Conservation (phyloP, 1,140 invertebrate genomes). For the Ostrea denselamellosa region DNA sequence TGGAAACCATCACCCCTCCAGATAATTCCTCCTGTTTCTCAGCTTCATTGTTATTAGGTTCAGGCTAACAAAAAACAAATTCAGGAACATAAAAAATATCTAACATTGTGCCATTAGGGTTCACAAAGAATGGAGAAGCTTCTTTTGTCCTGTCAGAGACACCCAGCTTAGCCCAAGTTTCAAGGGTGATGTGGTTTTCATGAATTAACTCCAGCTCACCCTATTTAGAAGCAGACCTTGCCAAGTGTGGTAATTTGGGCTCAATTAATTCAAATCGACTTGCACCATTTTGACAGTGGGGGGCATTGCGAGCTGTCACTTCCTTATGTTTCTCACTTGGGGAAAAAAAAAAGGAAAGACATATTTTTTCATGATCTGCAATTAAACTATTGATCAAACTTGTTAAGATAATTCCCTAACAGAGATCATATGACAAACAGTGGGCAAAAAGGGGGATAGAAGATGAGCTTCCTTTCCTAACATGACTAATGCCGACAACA, state of each 20-base stretch:
- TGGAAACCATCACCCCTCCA: slow-evolving; percentile 42
- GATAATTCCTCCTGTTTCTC: not conserved
- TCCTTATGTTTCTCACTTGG: not conserved
- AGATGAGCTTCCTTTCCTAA: not conserved
- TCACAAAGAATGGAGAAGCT: not conserved
- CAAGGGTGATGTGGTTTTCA: slow-evolving; percentile 4
- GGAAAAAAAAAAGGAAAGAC: not conserved
- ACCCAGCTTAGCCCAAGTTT: not conserved
- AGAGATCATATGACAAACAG: not conserved
- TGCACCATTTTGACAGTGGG: not conserved
- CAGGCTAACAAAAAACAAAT: slow-evolving; percentile 44
- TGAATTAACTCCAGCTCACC: slow-evolving; percentile 9
- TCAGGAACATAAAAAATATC: slow-evolving; percentile 7
- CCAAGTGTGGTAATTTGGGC: not conserved
- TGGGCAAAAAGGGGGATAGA: not conserved
- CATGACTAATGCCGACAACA: not conserved
- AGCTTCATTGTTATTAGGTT: slow-evolving; percentile 43
- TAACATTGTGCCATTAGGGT: not conserved
- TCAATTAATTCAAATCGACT: slow-evolving; percentile 23
- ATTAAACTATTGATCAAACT: slow-evolving; percentile 24
- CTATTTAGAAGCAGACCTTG: not conserved
- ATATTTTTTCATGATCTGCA: not conserved
- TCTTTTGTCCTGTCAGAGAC: slow-evolving; percentile 26
- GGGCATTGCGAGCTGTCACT: slow-evolving; percentile 1
- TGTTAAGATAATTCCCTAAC: slow-evolving; percentile 9